Conservation (phyloP, 2,113 vertebrate species). For the Anarrhichthys ocellatus region DNA sequence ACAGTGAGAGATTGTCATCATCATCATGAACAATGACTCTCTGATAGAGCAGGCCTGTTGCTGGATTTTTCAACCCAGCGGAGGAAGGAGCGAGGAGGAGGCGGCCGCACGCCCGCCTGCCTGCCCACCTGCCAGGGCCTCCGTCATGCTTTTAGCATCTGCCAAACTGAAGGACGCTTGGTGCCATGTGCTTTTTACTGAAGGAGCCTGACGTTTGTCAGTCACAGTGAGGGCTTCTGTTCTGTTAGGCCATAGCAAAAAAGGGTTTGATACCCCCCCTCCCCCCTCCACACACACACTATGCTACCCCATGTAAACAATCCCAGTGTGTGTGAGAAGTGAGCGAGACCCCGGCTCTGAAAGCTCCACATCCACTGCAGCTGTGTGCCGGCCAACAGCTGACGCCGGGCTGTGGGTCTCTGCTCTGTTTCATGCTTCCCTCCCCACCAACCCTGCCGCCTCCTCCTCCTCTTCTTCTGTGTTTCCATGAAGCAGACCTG, state of each 20-base stretch:
- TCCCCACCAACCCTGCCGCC: conserved; percentile 40
- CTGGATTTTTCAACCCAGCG: conserved; percentile 56
- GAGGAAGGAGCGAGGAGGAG: conserved; percentile 30
- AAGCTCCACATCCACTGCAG: conserved; percentile 74
- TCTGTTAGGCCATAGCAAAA: conserved; percentile 60
- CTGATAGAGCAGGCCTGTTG: conserved; percentile 59
- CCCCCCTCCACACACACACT: conserved; percentile 24
- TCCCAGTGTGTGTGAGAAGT: conserved; percentile 70
- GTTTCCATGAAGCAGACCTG: conserved; percentile 77
- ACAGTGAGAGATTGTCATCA: conserved; percentile 65
- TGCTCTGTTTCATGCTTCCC: conserved; percentile 44
- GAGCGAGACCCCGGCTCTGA: conserved; percentile 67
- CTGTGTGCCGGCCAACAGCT: conserved; percentile 81
- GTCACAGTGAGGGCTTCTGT: conserved; percentile 76
- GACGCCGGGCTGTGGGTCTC: conserved; percentile 69
- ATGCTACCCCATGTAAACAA: conserved; percentile 63
- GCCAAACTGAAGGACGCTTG: conserved; percentile 72
- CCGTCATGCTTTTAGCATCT: conserved; percentile 73
- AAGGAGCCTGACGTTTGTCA: conserved; percentile 67
- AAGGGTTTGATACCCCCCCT: conserved; percentile 57
- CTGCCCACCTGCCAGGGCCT: conserved; percentile 72
- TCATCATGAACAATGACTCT: conserved; percentile 71
- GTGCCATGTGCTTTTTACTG: conserved; percentile 75
- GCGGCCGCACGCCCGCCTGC: not conserved
- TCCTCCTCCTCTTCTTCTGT: conserved; percentile 53